phyloP scores from a whole-genome alignment of 1,140 invertebrate genomes.

The Leptoteleia sp. region DNA sequence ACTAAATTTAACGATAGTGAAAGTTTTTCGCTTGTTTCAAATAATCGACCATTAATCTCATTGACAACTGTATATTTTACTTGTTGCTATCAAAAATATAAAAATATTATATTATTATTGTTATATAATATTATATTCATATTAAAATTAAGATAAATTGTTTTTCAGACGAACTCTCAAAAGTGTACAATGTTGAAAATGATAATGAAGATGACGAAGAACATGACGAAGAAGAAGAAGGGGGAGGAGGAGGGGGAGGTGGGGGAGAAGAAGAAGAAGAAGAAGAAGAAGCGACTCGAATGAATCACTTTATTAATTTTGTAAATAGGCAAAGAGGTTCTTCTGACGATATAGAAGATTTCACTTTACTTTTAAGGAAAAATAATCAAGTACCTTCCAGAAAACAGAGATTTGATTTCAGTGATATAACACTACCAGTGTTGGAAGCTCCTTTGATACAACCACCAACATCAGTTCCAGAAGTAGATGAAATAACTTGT shows the following conservation, averaged over 20 bases:
- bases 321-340: conserved; percentile 23
- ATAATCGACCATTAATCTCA: no score
- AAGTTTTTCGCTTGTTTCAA: no score
- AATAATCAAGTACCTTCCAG: conserved; percentile 17
- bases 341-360: conserved; percentile 37
- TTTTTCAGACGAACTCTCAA: conserved; percentile 1
- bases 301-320: conserved; percentile 24
- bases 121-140: no score
- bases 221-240: conserved; percentile 6
- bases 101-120: no score
- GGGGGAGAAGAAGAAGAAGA: conserved; percentile 10
- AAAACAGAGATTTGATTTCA: conserved; percentile 4
- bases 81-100: no score
- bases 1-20: no score
- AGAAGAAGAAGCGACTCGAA: conserved; percentile 18
- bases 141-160: not conserved
- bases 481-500: conserved; percentile 31
- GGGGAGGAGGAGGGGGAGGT: no score
- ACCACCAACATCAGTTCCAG: not conserved
- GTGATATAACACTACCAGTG: conserved; percentile 16
- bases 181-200: not conserved
- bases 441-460: conserved; percentile 11
- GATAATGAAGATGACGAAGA: conserved; percentile 14
- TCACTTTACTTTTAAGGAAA: conserved; percentile 18
- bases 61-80: no score